A percentile compares a stretch with the other conserved stretches of the same genome.
phyloP scores from a whole-genome alignment of 2,113 vertebrate genomes.

The Ptyas mucosa region DNA sequence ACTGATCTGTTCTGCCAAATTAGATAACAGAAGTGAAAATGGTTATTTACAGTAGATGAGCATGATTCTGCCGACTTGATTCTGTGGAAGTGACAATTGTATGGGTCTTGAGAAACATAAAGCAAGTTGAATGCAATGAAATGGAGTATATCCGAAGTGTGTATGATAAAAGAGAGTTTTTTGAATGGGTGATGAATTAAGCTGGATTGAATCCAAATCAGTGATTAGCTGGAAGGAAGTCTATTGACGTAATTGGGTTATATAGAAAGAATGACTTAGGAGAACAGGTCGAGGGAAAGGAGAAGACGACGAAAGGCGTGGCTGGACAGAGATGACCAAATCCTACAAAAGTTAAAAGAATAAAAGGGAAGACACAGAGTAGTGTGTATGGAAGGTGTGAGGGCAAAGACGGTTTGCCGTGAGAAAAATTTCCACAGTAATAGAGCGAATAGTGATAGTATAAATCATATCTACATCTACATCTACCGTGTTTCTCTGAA shows the following conservation, averaged over 20 bases:
- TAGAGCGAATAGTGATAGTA: not conserved
- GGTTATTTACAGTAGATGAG: not conserved
- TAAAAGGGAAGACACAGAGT: not conserved
- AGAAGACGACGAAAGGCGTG: not conserved
- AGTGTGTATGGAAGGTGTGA: not conserved
- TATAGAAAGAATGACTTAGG: not conserved
- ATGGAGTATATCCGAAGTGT: not conserved
- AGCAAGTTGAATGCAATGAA: not conserved
- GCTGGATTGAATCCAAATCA: not conserved
- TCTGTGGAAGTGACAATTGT: not conserved
- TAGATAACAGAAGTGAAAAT: not conserved
- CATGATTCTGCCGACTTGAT: not conserved
- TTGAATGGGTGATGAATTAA: not conserved
- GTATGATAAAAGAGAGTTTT: not conserved
- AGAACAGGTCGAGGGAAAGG: not conserved
- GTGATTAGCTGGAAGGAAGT: not conserved
- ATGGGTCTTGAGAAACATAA: not conserved
- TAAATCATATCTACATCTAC: not conserved
- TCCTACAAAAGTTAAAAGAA: not conserved
- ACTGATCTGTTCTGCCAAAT: not conserved
- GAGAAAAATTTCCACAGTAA: not conserved
- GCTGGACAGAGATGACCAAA: not conserved
- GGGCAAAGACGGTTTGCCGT: not conserved
- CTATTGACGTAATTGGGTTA: not conserved
- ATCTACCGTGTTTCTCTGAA: too few species aligned